Evolutionary conservation across 2,888 invertebrate genomes (phyloP).

Genomic region (Acanthosepion esculentum): DNA sequence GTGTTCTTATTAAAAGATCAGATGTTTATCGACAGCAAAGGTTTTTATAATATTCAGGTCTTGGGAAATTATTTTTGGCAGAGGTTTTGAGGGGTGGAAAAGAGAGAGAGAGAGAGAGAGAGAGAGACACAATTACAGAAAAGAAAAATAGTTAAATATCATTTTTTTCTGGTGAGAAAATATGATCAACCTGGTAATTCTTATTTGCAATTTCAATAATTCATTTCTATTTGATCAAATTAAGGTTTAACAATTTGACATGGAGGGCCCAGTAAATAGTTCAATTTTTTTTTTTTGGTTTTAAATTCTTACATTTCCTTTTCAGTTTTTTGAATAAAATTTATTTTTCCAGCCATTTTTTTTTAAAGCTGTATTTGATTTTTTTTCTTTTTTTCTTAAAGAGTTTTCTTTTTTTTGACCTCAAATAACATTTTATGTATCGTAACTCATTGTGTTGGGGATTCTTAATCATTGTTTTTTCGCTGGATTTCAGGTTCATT

Average conservation of each 20-base stretch:
- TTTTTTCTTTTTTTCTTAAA: not conserved
- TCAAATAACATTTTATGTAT: not conserved
- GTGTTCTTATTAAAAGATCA: not conserved
- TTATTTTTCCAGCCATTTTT: not conserved
- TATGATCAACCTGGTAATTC: not conserved
- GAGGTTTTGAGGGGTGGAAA: too few relatives aligned
- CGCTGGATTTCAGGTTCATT: not conserved
- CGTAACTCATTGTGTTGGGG: not conserved
- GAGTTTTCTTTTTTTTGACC: not conserved
- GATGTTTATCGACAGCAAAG: not conserved
- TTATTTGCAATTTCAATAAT: not conserved
- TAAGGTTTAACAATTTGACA: not conserved
- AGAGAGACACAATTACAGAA: not conserved
- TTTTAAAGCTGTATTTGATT: not conserved
- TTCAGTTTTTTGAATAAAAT: not conserved
- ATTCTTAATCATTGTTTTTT: not conserved
- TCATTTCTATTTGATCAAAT: not conserved
- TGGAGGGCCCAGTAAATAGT: not conserved
- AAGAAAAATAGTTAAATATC: not conserved
- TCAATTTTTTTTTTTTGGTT: not conserved
- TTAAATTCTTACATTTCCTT: not conserved
- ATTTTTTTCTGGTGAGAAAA: not conserved
- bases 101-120: not conserved
- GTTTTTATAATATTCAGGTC: not conserved
- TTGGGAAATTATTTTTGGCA: constrained; percentile 6